Conservation (phyloP, 1,140 invertebrate genomes). For the Linepithema humile region DNA sequence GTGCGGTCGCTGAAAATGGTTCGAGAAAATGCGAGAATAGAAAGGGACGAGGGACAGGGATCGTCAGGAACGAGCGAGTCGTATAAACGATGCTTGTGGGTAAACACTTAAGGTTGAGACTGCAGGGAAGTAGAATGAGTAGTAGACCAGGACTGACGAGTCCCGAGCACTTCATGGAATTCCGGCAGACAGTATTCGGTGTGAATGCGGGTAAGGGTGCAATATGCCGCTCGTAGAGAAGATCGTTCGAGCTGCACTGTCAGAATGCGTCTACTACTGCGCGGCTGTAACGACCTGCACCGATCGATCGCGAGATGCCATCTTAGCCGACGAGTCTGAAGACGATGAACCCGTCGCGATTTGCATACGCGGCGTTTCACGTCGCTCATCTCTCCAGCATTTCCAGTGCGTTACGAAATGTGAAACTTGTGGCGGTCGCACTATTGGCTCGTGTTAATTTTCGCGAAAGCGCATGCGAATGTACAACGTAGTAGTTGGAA, state of each 20-base stretch:
- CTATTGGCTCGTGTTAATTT: slow-evolving; percentile 31
- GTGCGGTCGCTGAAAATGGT: background rate
- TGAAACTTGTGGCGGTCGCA: slow-evolving; percentile 34
- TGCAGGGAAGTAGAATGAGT: slow-evolving; percentile 57
- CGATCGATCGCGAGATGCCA: slow-evolving; percentile 53
- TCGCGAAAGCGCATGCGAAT: background rate
- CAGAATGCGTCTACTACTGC: slow-evolving; percentile 2
- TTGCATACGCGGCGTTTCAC: slow-evolving; percentile 51
- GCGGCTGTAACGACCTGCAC: slow-evolving; percentile 29
- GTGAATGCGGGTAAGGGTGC: slow-evolving; percentile 53
- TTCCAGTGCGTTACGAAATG: slow-evolving; percentile 21
- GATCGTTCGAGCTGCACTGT: slow-evolving; percentile 14
- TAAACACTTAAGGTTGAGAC: slow-evolving; percentile 51
- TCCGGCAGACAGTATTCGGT: slow-evolving; percentile 15
- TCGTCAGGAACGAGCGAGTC: background rate
- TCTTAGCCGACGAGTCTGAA: slow-evolving; percentile 36
- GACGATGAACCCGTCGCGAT: slow-evolving; percentile 50
- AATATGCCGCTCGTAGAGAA: background rate
- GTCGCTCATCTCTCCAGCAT: slow-evolving; percentile 28
- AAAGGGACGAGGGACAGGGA: background rate
- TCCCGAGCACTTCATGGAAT: slow-evolving; percentile 49
- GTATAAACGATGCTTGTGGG: background rate
- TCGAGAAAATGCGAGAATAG: background rate
- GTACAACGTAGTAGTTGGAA: background rate
- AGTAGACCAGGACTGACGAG: slow-evolving; percentile 25